Percentiles rank a stretch among this genome's conserved stretches.
Evolutionary conservation across 2,797 vertebrate species (phyloP).

Genomic region (Threskiornis aethiopicus): DNA sequence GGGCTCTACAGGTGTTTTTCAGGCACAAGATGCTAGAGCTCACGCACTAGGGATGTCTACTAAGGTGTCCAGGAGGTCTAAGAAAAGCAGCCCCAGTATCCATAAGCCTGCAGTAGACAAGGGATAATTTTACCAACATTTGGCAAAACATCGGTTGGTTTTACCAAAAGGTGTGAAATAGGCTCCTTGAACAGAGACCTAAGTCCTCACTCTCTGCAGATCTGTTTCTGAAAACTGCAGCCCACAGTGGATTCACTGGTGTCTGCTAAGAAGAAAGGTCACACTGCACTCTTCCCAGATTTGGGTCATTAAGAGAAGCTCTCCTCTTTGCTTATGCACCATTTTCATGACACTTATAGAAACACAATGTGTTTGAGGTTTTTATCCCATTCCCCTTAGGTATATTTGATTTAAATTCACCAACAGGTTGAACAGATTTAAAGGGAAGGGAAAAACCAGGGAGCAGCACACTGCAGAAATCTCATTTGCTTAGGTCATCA

Average conservation of each 20-base stretch:
- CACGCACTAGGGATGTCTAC: neutral
- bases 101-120: neutral
- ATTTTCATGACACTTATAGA: neutral
- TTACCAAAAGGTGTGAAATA: neutral
- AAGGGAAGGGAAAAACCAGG: neutral
- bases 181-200: neutral
- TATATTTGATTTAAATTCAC: neutral
- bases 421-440: neutral
- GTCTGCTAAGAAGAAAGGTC: neutral
- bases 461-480: neutral
- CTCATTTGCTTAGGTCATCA: neutral
- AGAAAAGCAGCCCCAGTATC: neutral
- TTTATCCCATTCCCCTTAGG: neutral
- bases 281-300: neutral
- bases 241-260: neutral
- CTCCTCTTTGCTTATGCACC: neutral
- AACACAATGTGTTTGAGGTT: neutral
- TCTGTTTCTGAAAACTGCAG: neutral
- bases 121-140: neutral
- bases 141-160: neutral
- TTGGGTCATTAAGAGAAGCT: neutral
- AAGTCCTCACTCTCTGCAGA: neutral
- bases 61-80: neutral
- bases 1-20: neutral
- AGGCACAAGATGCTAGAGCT: neutral